Percentiles rank a stretch among this genome's conserved stretches.
Evolutionary conservation across 2,797 vertebrate genomes (phyloP).

Genomic region (Eupleurogrammus muticus): DNA sequence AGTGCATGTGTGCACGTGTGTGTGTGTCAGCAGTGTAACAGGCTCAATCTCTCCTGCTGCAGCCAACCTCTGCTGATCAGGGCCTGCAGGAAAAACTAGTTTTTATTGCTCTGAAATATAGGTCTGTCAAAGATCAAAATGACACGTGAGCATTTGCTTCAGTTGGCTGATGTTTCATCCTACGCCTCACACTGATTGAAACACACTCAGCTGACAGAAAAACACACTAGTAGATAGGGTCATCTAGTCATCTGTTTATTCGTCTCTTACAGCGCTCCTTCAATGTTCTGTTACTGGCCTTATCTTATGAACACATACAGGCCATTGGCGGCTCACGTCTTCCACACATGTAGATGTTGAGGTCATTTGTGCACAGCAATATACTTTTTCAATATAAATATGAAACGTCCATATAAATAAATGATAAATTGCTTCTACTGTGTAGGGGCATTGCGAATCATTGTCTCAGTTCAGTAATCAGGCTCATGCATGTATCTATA

Average conservation of each 20-base stretch:
- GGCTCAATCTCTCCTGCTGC: slow-evolving; percentile 11
- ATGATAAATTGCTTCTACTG: not conserved
- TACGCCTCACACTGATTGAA: slow-evolving; percentile 22
- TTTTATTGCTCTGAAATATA: slow-evolving; percentile 67
- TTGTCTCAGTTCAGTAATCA: too few species aligned
- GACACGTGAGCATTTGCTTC: slow-evolving; percentile 9
- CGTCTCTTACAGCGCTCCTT: slow-evolving; percentile 8
- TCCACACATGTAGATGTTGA: slow-evolving; percentile 3
- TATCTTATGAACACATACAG: slow-evolving; percentile 2
- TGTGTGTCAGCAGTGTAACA: slow-evolving; percentile 8
- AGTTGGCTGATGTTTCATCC: slow-evolving; percentile 13
- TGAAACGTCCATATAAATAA: not conserved
- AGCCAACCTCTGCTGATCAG: slow-evolving; percentile 34
- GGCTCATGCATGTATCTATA: too few species aligned
- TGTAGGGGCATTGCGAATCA: too few species aligned
- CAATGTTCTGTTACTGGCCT: not conserved
- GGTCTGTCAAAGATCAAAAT: slow-evolving; percentile 54
- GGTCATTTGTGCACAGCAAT: slow-evolving; percentile 1
- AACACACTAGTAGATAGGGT: slow-evolving; percentile 13
- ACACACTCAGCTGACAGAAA: slow-evolving; percentile 9
- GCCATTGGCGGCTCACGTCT: not conserved
- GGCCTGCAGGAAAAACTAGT: slow-evolving; percentile 54
- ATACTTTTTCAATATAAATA: not conserved
- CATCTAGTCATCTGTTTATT: slow-evolving; percentile 16
- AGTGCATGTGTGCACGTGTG: not conserved